Percentiles rank a stretch among this genome's conserved stretches.
Evolutionary conservation across 37 sponge, comb jelly and placozoan species (phyloP).

Genomic region (Bolinopsis microptera): DNA sequence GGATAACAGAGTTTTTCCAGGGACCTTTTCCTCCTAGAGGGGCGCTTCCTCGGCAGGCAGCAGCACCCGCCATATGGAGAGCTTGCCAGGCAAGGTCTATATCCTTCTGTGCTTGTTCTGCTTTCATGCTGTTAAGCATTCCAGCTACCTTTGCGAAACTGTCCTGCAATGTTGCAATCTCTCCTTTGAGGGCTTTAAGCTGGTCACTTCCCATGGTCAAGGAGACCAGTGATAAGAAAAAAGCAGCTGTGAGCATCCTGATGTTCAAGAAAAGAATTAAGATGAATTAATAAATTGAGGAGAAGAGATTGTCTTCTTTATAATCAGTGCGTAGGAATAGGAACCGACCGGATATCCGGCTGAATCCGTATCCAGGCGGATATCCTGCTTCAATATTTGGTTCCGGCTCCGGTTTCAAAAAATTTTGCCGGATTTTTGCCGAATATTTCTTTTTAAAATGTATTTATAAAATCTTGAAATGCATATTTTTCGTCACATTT

Average conservation of each 20-base stretch:
- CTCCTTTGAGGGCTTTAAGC: not conserved
- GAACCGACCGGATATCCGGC: too few relatives aligned
- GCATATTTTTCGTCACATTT: too few relatives aligned
- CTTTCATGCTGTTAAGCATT: not conserved
- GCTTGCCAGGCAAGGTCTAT: not conserved
- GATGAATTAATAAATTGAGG: too few relatives aligned
- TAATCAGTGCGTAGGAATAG: too few relatives aligned
- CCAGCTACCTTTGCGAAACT: not conserved
- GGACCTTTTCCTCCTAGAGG: not conserved
- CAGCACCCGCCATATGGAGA: not conserved
- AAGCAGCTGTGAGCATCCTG: not conserved
- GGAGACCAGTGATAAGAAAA: not conserved
- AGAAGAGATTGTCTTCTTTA: too few relatives aligned
- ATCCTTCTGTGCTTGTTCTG: not conserved
- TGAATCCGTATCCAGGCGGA: too few relatives aligned
- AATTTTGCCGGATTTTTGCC: too few relatives aligned
- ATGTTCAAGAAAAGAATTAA: too few relatives aligned
- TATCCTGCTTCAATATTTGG: too few relatives aligned
- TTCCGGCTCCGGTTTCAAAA: too few relatives aligned
- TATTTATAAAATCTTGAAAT: too few relatives aligned
- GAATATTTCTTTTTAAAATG: too few relatives aligned
- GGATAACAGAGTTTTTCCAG: not conserved
- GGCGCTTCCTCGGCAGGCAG: not conserved
- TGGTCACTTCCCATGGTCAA: not conserved
- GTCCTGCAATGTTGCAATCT: not conserved